Conservation (phyloP, 2,113 vertebrate genomes). For the Channa argus region DNA sequence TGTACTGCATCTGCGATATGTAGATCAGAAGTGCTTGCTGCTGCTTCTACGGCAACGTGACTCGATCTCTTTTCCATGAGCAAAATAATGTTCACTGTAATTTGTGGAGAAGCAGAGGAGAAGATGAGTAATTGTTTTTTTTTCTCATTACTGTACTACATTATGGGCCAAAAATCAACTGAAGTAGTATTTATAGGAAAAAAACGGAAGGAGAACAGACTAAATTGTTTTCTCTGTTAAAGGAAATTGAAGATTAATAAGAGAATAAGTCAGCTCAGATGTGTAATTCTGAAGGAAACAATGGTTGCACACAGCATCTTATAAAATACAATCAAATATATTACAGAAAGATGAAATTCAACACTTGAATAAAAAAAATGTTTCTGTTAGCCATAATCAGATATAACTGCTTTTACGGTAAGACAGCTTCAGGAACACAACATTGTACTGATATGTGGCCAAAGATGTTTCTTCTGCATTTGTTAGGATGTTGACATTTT, state of each 20-base stretch:
- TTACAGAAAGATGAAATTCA: too few relatives aligned
- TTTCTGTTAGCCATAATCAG: too few relatives aligned
- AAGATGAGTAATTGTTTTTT: conserved; percentile 50
- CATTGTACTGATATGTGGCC: too few relatives aligned
- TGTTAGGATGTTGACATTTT: too few relatives aligned
- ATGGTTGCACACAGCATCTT: too few relatives aligned
- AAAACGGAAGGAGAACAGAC: not conserved
- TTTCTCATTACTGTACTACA: conserved; percentile 21
- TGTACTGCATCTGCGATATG: not conserved
- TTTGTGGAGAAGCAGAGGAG: conserved; percentile 31
- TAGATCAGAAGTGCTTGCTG: conserved; percentile 1
- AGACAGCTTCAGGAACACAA: too few relatives aligned
- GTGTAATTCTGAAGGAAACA: not conserved
- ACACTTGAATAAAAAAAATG: too few relatives aligned
- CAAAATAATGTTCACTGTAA: conserved; percentile 36
- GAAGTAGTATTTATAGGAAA: not conserved
- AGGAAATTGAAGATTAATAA: conserved; percentile 9
- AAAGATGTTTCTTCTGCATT: too few relatives aligned
- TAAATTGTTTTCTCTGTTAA: not conserved
- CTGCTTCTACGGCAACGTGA: conserved; percentile 14
- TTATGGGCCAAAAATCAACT: conserved; percentile 9
- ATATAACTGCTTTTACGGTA: too few relatives aligned
- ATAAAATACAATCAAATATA: not conserved
- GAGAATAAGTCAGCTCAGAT: conserved; percentile 1
- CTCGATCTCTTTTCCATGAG: conserved; percentile 51